Conservation (phyloP, 2,113 vertebrate species). For the Eptesicus fuscus region DNA sequence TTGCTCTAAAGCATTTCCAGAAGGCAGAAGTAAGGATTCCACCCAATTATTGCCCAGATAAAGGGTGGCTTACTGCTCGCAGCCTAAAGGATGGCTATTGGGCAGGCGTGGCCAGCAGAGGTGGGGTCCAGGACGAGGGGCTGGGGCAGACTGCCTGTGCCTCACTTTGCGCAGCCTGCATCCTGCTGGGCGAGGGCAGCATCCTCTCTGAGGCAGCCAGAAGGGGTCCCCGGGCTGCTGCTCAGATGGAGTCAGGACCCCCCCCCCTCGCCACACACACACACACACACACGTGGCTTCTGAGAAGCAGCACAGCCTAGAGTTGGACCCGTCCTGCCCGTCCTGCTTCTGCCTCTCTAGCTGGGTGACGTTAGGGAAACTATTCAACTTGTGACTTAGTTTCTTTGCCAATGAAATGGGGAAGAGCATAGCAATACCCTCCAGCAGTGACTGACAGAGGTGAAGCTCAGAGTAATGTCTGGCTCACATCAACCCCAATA, state of each 20-base stretch:
- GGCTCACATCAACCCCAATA: background rate
- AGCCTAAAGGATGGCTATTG: background rate
- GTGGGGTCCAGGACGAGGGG: background rate
- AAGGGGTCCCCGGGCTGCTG: fast-evolving
- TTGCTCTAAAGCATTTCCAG: background rate
- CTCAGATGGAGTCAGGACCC: background rate
- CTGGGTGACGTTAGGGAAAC: background rate
- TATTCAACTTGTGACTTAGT: background rate
- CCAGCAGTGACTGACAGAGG: background rate
- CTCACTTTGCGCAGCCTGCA: background rate
- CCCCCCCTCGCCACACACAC: fast-evolving
- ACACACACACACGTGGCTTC: no score
- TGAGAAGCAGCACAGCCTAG: background rate
- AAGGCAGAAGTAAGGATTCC: background rate
- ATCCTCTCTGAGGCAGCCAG: background rate
- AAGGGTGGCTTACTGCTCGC: background rate
- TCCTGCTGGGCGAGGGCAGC: background rate
- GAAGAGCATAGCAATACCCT: background rate
- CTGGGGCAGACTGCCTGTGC: no score
- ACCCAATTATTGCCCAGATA: background rate
- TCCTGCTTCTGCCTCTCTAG: background rate
- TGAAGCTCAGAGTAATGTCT: fast-evolving
- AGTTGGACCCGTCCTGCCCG: background rate
- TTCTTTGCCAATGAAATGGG: background rate
- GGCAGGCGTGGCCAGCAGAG: background rate